phyloP scores from a whole-genome alignment of 2,888 invertebrate species.

The Pseudococcus viburni region DNA sequence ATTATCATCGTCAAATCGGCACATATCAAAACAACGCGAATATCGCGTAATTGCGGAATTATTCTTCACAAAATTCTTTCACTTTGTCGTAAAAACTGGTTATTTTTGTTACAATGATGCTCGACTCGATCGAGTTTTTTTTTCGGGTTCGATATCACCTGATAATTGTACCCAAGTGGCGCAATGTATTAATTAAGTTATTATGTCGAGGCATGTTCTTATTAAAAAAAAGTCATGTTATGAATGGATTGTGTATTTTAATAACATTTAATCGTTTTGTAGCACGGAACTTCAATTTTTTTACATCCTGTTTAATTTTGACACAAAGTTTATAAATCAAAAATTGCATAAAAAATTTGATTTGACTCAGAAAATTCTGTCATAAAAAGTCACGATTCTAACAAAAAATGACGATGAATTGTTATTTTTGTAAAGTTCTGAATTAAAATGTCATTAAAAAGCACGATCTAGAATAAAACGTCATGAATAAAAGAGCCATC shows the following conservation, averaged over 20 bases:
- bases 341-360: too few relatives aligned
- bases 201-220: not conserved
- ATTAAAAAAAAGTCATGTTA: not conserved
- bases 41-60: not conserved
- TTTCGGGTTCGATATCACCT: not conserved
- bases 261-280: too few relatives aligned
- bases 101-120: constrained; percentile 6
- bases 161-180: not conserved
- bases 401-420: too few relatives aligned
- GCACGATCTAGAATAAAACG: too few relatives aligned
- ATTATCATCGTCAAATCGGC: not conserved
- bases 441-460: too few relatives aligned
- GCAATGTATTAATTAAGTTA: not conserved
- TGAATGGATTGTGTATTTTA: not conserved
- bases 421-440: too few relatives aligned
- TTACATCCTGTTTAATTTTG: too few relatives aligned
- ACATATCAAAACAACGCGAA: not conserved
- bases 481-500: too few relatives aligned
- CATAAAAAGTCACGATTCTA: too few relatives aligned
- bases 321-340: too few relatives aligned
- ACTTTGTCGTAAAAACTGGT: constrained; percentile 8
- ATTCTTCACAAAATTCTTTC: not conserved
- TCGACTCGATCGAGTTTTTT: not conserved
- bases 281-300: too few relatives aligned
- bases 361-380: too few relatives aligned